These are phyloP conservation scores for Rhinolophus ferrumequinum DNA, from an alignment of 2,113 vertebrate genomes.

Conservation along the genomic window DNA sequence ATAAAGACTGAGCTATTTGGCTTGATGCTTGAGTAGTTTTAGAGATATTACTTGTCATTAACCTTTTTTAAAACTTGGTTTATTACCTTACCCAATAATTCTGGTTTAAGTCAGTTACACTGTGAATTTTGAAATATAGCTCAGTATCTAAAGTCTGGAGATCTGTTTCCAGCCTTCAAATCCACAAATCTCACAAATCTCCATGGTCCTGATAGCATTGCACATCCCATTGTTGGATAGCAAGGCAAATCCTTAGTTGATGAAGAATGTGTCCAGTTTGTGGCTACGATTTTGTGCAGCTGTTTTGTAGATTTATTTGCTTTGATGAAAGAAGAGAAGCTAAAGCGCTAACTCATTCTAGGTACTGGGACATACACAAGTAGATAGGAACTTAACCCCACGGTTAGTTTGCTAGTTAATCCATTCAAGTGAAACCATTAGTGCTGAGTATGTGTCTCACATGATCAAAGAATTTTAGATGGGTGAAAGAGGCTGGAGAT, in stretches of 20 bases:
- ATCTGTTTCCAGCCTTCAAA: neutral
- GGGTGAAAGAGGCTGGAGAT: neutral
- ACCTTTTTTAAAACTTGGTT: constrained; percentile 58
- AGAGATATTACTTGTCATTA: constrained; percentile 60
- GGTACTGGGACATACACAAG: neutral
- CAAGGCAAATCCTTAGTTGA: neutral
- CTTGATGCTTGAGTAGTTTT: constrained; percentile 56
- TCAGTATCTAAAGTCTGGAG: neutral
- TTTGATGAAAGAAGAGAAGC: neutral
- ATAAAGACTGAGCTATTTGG: constrained; percentile 38
- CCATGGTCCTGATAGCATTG: neutral
- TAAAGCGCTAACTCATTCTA: neutral
- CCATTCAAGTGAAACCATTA: neutral
- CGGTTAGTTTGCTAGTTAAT: neutral
- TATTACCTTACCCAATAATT: constrained; percentile 65
- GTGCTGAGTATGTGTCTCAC: accelerated
- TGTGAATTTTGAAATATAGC: neutral
- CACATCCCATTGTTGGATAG: neutral
- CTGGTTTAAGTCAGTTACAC: constrained; percentile 51
- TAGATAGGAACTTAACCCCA: neutral
- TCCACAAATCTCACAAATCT: neutral
- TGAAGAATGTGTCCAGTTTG: neutral
- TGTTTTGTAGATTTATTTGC: neutral
- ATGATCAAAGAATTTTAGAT: neutral
- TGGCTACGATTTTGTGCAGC: neutral